Evolutionary conservation across 37 sponge, comb jelly and placozoan species (phyloP).

Genomic region (Tethya wilhelma): DNA sequence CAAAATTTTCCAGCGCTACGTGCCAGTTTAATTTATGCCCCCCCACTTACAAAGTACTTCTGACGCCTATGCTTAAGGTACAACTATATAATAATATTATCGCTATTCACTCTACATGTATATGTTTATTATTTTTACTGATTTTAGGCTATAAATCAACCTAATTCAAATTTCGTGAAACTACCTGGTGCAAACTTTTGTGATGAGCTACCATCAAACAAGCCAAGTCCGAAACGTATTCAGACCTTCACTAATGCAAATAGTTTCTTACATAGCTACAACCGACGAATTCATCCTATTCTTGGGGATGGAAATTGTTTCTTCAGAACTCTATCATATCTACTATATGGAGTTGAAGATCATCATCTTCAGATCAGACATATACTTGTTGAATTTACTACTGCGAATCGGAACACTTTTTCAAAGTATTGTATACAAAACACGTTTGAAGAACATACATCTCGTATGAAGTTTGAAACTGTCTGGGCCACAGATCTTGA

Average conservation of each 20-base stretch:
- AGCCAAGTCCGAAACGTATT: neutral
- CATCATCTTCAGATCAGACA: neutral
- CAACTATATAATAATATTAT: too few species aligned
- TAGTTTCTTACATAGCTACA: neutral
- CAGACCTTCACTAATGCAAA: neutral
- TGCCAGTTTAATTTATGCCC: too few species aligned
- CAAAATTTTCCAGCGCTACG: too few species aligned
- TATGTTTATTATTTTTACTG: neutral
- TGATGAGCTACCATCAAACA: neutral
- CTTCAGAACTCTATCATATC: neutral
- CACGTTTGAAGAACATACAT: neutral
- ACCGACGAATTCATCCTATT: neutral
- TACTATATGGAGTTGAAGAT: neutral
- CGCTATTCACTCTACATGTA: too few species aligned
- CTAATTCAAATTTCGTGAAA: neutral
- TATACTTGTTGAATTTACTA: neutral
- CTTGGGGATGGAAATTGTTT: neutral
- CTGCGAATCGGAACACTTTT: neutral
- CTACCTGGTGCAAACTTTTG: neutral
- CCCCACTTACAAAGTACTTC: too few species aligned
- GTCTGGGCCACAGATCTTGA: conserved; percentile 1
- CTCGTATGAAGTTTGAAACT: neutral
- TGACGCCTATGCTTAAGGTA: too few species aligned
- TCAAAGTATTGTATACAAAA: neutral
- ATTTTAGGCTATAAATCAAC: neutral